Evolutionary conservation across 2,113 vertebrate genomes (phyloP), one percentile per base, ranked within the genome.

Genomic region (Ammodytes marinus): DNA sequence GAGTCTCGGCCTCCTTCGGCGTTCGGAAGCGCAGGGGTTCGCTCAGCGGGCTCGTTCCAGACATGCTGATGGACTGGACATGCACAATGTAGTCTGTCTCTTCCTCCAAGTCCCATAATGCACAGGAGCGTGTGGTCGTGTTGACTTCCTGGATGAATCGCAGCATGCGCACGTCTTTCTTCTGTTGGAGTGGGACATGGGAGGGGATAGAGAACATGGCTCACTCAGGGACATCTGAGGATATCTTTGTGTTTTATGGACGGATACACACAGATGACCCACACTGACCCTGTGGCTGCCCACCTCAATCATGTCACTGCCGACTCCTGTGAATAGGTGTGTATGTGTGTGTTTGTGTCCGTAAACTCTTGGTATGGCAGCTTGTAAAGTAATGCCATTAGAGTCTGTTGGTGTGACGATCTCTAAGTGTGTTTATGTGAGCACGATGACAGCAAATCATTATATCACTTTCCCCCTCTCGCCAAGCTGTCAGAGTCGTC

Each of bases 101-200:
- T 80, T 97, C 96, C 88, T 99, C 97, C 90, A 99, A 95, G 92
- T 99, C 98, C 98, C 98, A 99, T 91, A 99, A 96, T 91, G 96
- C 96, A 84, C 98, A 99, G 54, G 96, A 99, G 80, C 95, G 96
- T 3, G 97, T 99, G 93, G 98, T 99, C 82, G 98, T 99, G 95
- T 99, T 99, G 92, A 99, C 97, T 94, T 99, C 98, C 96, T 99
- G 98, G 94, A 99, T 99, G 94, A 99, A 98, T 86, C 98, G 96
- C 84, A 99, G 95, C 98, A 98, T 99, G 91, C 95, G 95, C 88
- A 98, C 97, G 0, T 98, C 96, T 93, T 99, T 99, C 93, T 98
- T 98, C 97, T 99, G 95, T 91, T 42, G 71, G 46, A 61, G 65
- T 0, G 43, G 1, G 46, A 87, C 42, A 83, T 4, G 6, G 17